Evolutionary conservation across 2,888 invertebrate genomes (phyloP).

Genomic region (Adelognathus sp.): DNA sequence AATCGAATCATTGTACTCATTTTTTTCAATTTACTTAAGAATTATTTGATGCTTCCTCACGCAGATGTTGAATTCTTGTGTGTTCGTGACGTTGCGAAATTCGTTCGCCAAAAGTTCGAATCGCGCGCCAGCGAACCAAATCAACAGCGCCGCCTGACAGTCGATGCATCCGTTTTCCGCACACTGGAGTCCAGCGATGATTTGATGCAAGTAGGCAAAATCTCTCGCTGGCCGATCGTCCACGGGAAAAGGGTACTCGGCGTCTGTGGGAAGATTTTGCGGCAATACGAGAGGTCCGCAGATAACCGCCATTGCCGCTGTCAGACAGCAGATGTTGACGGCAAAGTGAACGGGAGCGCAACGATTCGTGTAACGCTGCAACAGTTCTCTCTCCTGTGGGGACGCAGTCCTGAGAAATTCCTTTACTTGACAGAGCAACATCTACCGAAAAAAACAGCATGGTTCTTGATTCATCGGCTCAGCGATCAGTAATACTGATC

Average conservation of each 20-base stretch:
- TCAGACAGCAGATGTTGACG: slow-evolving; percentile 44
- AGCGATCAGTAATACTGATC: no score
- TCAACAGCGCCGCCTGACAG: slow-evolving; percentile 60
- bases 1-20: neutral
- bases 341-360: slow-evolving; percentile 52
- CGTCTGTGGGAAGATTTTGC: slow-evolving; percentile 40
- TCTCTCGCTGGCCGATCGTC: slow-evolving; percentile 41
- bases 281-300: slow-evolving; percentile 44
- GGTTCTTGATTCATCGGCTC: neutral
- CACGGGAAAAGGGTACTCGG: slow-evolving; percentile 58
- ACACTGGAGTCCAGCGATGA: slow-evolving; percentile 61
- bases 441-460: slow-evolving; percentile 33
- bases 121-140: slow-evolving; percentile 66
- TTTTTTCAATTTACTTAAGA: slow-evolving; percentile 43
- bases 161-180: slow-evolving; percentile 61
- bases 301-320: slow-evolving; percentile 12
- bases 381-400: slow-evolving; percentile 41
- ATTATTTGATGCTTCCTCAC: slow-evolving; percentile 64
- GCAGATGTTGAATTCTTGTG: slow-evolving; percentile 53
- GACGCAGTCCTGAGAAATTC: slow-evolving; percentile 42
- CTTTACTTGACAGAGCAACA: slow-evolving; percentile 44
- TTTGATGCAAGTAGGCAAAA: slow-evolving; percentile 65
- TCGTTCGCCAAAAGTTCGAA: slow-evolving; percentile 53
- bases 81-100: slow-evolving; percentile 48
- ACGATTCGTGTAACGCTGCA: slow-evolving; percentile 59